Base-by-base conservation (phyloP, 1,140 invertebrate species). In the Drosophila pallidifrons region DNA sequence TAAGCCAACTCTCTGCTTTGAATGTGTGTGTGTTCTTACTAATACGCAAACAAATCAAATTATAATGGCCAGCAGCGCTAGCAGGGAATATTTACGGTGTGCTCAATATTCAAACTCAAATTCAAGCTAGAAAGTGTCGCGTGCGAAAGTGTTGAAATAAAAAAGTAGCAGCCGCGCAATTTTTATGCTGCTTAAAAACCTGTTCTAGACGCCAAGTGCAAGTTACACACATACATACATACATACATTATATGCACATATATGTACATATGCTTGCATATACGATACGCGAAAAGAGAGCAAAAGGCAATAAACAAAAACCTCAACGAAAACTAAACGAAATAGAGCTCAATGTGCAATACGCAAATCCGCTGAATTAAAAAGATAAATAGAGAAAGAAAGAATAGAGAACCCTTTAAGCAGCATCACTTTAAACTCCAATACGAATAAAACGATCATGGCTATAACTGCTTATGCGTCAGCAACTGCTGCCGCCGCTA, bases 51-150 rank as follows among this genome's bases (percentile, higher is more conserved):
- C 64, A 70, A 75, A 77, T 87, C 65, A 66, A 79, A 87, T 72
- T 65, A 70, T 80, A 70, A 85, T 85, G 71, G 49, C 57, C 54
- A 70, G 11, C 13, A 70, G 11, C 13, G 35, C 58, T 35, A 45
- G 49, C 47, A 54, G 59, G 28, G 16, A 49, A 60, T 64, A 49
- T 64, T 63, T 55, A 38, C 60, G 28, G 70, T 82, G 75, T 87
- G 82, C 79, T 80, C 80, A 88, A 88, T 77, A 80, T 77, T 74
- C 65, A 61, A 74, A 72, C 66, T 64, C 60, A 47, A 74, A 72
- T 72, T 75, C 60, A 79, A 67, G 75, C 85, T 89, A 89, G 85
- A 88, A 88, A 88, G 83, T 88, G 83, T 87, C 83, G 83, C 83
- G 80, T 89, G 83, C 83, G 83, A 87, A 87, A 87, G 83, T 88